Base-by-base conservation (phyloP, 2,797 vertebrate genomes). In the Melanotaenia trifasciata region DNA sequence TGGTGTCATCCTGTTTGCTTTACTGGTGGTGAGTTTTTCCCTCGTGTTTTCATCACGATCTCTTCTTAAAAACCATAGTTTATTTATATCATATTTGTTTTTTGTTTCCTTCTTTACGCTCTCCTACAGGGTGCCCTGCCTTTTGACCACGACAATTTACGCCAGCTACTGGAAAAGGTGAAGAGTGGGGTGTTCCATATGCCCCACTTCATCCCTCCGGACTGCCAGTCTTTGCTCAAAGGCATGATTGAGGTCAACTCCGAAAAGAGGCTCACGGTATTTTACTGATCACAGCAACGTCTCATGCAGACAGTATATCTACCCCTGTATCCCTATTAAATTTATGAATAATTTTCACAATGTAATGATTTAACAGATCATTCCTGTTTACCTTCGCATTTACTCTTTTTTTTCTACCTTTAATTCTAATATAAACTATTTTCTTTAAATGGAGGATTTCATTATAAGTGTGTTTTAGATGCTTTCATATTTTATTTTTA, bases 221-320 rank as follows among this genome's bases (percentile, higher is more conserved):
- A 97, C 93, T 97, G 96, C 90, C 96, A 97, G 92, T 95, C 95
- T 58, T 93, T 97, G 81, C 93, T 97, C 60, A 90, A 96, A 72
- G 96, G 96, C 74, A 97, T 98, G 97, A 98, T 98, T 12, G 96
- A 97, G 87, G 96, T 97, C 91, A 95, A 97, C 87, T 95, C 97
- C 0, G 96, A 97, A 70, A 97, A 97, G 77, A 95, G 97, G 76
- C 95, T 98, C 80, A 96, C 96, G 80, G 97, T 98, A 90, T 80
- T 94, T 80, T 67, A 69, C 54, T 35, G 33, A 69, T 75, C 12
- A 22, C 14, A 64, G 20, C 13, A n/a, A 65, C 14, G 8, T 70
- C 28, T 70, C 6, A 40, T 24, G n/a, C 12, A 63, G 28, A 64
- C 40, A 32, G 22, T 32, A 20, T 45, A 30, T 26, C 28, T 28